phyloP scores from a whole-genome alignment of 2,113 vertebrate genomes.

The Pluvialis apricaria region DNA sequence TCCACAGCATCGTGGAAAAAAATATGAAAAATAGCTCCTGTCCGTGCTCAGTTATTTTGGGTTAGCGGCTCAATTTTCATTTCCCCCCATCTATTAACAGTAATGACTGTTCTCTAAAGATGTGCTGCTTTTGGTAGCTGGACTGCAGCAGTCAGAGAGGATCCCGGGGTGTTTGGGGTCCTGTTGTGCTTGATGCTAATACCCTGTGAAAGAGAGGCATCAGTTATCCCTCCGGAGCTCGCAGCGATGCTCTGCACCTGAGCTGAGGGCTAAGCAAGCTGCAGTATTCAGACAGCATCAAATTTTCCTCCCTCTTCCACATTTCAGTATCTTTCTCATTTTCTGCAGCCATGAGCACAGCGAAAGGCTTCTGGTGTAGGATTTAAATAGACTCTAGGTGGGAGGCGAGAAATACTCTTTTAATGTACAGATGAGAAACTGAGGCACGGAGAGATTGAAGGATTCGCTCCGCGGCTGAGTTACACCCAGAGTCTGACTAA shows the following conservation, averaged over 20 bases:
- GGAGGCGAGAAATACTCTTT: constrained; percentile 45
- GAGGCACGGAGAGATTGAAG: not conserved
- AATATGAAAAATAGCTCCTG: not conserved
- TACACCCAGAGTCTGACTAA: not conserved
- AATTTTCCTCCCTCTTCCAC: not conserved
- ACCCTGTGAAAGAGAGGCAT: not conserved
- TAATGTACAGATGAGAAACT: constrained; percentile 34
- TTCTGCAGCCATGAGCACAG: not conserved
- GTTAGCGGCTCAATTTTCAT: not conserved
- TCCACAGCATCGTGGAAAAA: not conserved
- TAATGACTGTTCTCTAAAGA: not conserved
- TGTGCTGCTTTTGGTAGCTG: not conserved
- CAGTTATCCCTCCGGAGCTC: not conserved
- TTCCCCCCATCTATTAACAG: not conserved
- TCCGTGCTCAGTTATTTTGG: not conserved
- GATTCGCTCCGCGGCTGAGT: not conserved
- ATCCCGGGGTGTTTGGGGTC: not conserved
- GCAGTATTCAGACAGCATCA: fast-evolving
- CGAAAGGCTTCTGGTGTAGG: not conserved
- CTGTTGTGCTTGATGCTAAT: not conserved
- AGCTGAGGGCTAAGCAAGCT: not conserved
- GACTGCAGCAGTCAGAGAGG: not conserved
- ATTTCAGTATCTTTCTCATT: not conserved
- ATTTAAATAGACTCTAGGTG: constrained; percentile 31
- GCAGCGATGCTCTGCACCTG: not conserved